Conservation (phyloP, 2,888 invertebrate species). For the Pollenia angustigena region DNA sequence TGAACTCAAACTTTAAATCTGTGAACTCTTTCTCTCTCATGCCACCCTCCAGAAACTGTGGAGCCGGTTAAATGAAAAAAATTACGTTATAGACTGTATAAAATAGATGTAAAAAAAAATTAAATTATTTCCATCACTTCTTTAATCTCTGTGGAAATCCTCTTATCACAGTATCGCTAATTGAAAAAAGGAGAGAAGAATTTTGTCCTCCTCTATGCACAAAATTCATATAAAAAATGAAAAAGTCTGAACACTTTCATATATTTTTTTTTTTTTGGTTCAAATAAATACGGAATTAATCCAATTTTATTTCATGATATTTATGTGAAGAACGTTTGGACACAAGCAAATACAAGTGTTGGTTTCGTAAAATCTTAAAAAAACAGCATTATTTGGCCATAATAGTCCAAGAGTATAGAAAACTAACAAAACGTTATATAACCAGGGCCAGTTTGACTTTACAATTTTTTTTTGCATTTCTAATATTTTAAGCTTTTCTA, state of each 20-base stretch:
- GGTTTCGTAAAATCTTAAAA: conserved; percentile 3
- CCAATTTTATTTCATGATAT: conserved; percentile 55
- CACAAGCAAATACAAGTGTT: neutral
- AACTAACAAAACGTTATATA: conserved; percentile 39
- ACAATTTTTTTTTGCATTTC: too few species aligned
- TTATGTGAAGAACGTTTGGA: conserved; percentile 20
- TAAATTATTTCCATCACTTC: conserved; percentile 71
- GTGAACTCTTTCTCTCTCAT: conserved; percentile 8
- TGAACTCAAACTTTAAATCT: conserved; percentile 68
- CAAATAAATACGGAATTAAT: conserved; percentile 67
- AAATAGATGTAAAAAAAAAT: conserved; percentile 51
- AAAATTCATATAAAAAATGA: conserved; percentile 11
- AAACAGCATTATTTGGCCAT: conserved; percentile 4
- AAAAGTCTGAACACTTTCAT: neutral
- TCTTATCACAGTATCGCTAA: conserved; percentile 70
- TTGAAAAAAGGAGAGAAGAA: conserved; percentile 64
- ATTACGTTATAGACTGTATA: conserved; percentile 20
- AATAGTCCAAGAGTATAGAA: neutral
- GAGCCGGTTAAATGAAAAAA: conserved; percentile 9
- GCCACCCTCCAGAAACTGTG: neutral
- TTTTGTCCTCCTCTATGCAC: conserved; percentile 54
- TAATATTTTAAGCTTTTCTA: too few species aligned
- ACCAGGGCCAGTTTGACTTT: too few species aligned
- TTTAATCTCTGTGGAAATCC: conserved; percentile 71
- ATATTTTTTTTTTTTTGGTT: conserved; percentile 4